These are phyloP conservation scores for Pentalonia nigronervosa DNA, from an alignment of 1,140 invertebrate species.

Conservation along the genomic window DNA sequence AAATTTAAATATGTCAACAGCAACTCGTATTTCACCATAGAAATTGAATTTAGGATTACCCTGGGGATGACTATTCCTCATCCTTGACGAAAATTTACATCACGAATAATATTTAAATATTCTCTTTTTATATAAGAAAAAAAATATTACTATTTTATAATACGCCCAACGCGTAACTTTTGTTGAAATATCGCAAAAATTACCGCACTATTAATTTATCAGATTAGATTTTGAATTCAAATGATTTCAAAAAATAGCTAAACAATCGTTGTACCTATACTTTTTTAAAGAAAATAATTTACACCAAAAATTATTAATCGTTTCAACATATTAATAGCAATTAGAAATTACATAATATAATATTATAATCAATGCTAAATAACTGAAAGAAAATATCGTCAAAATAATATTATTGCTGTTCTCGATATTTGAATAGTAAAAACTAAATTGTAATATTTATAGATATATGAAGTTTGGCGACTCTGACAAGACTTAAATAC, in stretches of 20 bases:
- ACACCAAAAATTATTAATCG: no score
- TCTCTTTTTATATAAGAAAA: neutral
- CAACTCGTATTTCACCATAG: neutral
- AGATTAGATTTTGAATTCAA: neutral
- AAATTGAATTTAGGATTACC: neutral
- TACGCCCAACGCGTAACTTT: neutral
- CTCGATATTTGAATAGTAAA: neutral
- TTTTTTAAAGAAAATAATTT: no score
- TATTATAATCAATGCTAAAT: no score
- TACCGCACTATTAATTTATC: neutral
- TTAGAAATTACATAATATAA: no score
- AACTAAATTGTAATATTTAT: neutral
- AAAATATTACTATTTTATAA: neutral
- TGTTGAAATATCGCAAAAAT: neutral
- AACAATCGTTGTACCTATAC: neutral
- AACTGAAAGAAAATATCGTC: neutral
- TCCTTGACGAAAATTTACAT: neutral
- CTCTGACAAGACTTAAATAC: neutral
- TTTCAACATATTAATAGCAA: no score
- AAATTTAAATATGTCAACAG: constrained; percentile 11
- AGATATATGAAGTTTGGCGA: neutral
- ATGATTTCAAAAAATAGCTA: neutral
- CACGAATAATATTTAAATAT: neutral
- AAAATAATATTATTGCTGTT: neutral
- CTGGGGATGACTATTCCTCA: neutral